Conservation (phyloP, 2,888 invertebrate species). For the Clivina fossor region DNA sequence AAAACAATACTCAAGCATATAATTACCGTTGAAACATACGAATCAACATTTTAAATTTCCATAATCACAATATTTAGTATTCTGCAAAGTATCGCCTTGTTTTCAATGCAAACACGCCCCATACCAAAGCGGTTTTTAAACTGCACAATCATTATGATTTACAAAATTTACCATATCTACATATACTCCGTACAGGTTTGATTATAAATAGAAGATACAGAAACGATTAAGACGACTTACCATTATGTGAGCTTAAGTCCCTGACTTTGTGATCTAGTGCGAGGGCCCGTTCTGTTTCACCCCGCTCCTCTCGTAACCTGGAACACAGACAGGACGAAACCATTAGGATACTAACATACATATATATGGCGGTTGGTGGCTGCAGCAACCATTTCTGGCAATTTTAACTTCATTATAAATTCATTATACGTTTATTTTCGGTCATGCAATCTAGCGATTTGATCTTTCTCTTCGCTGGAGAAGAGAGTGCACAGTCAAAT, state of each 20-base stretch:
- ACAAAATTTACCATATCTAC: conserved; percentile 15
- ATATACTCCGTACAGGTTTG: too few relatives aligned
- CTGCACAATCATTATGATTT: conserved; percentile 31
- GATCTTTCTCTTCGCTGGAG: conserved; percentile 41
- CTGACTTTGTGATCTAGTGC: conserved; percentile 81
- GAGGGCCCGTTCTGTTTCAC: conserved; percentile 79
- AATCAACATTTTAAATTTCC: too few relatives aligned
- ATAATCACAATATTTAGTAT: conserved; percentile 25
- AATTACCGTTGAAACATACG: too few relatives aligned
- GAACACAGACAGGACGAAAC: conserved; percentile 52
- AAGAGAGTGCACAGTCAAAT: neutral
- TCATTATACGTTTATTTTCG: conserved; percentile 49
- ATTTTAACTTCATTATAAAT: conserved; percentile 52
- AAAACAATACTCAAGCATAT: too few relatives aligned
- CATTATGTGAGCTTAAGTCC: conserved; percentile 85
- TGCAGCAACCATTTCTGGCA: conserved; percentile 34
- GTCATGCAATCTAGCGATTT: conserved; percentile 51
- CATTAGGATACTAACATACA: conserved; percentile 1
- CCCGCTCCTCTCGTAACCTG: conserved; percentile 86
- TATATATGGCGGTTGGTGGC: conserved; percentile 9
- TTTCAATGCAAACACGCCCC: conserved; percentile 2
- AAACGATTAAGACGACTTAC: conserved; percentile 58
- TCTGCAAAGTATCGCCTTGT: conserved; percentile 4
- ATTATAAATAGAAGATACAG: too few relatives aligned
- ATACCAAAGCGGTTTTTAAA: conserved; percentile 28